phyloP scores from a whole-genome alignment of 1,140 invertebrate species.

The Scaptomyza graminum region DNA sequence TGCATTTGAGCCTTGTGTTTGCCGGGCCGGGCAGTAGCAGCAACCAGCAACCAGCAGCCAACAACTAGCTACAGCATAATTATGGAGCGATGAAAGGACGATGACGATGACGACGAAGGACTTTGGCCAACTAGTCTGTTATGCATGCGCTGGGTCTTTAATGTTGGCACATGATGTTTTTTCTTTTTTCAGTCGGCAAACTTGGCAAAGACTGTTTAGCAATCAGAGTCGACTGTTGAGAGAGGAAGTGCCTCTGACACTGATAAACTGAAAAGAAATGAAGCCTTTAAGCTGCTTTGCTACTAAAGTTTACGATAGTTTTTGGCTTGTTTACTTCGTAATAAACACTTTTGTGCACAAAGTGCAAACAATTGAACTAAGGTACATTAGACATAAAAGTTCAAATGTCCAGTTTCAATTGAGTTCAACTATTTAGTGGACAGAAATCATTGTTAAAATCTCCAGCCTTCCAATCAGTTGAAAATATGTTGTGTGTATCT shows the following conservation, averaged over 20 bases:
- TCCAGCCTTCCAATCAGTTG: not conserved
- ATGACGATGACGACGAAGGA: not conserved
- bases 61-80: conserved; percentile 34
- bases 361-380: conserved; percentile 47
- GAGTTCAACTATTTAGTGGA: not conserved
- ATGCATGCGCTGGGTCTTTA: conserved; percentile 41
- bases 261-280: conserved; percentile 43
- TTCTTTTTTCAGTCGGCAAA: conserved; percentile 23
- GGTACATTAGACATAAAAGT: not conserved
- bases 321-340: conserved; percentile 45
- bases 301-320: conserved; percentile 31
- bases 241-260: conserved; percentile 24
- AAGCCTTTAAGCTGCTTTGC: conserved; percentile 46
- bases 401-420: conserved; percentile 1
- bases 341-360: conserved; percentile 34
- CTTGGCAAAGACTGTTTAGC: conserved; percentile 32
- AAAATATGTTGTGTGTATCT: no score
- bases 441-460: not conserved
- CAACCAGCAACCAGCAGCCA: conserved; percentile 14
- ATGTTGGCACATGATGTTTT: conserved; percentile 51
- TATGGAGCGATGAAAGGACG: conserved; percentile 38
- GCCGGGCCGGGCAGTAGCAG: conserved; percentile 10
- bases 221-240: conserved; percentile 21
- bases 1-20: conserved; percentile 46
- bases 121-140: conserved; percentile 22